These are phyloP conservation scores for Hyles lineata DNA, from an alignment of 2,888 invertebrate genomes.

Conservation along the genomic window DNA sequence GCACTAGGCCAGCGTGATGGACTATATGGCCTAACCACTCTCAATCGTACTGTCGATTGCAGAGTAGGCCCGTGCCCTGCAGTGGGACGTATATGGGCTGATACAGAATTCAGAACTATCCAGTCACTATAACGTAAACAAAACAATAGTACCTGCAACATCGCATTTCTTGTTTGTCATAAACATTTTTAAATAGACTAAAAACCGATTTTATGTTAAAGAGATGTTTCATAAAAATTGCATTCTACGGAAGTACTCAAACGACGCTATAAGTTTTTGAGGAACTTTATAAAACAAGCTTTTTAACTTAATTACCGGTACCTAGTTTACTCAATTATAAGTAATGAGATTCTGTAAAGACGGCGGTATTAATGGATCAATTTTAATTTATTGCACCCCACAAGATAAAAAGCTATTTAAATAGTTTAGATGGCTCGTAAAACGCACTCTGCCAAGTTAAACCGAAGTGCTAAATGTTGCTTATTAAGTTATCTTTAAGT, in stretches of 20 bases:
- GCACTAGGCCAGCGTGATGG: too few relatives aligned
- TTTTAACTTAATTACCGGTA: slow-evolving; percentile 37
- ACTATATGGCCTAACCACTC: too few relatives aligned
- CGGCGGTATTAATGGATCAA: slow-evolving; percentile 38
- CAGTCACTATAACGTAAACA: neutral
- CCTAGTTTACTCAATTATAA: slow-evolving; percentile 33
- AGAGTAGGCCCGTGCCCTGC: too few relatives aligned
- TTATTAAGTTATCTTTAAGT: slow-evolving; percentile 66
- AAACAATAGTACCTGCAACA: neutral
- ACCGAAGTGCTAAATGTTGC: slow-evolving; percentile 59
- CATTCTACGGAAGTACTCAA: neutral
- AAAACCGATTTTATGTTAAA: slow-evolving; percentile 2
- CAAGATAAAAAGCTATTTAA: slow-evolving; percentile 48
- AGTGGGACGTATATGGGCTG: too few relatives aligned
- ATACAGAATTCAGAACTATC: too few relatives aligned
- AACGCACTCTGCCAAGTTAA: slow-evolving; percentile 40
- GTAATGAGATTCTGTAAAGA: slow-evolving; percentile 38
- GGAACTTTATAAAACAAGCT: slow-evolving; percentile 18
- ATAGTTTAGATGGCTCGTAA: slow-evolving; percentile 60
- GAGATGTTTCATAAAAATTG: neutral
- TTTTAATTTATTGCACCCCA: slow-evolving; percentile 51
- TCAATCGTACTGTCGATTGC: too few relatives aligned
- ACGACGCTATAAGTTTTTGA: slow-evolving; percentile 14
- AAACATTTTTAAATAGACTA: neutral
- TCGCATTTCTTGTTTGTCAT: neutral